Evolutionary conservation across 64 coral and sea anemone species (phyloP).

Genomic region (Pachyseris speciosa): DNA sequence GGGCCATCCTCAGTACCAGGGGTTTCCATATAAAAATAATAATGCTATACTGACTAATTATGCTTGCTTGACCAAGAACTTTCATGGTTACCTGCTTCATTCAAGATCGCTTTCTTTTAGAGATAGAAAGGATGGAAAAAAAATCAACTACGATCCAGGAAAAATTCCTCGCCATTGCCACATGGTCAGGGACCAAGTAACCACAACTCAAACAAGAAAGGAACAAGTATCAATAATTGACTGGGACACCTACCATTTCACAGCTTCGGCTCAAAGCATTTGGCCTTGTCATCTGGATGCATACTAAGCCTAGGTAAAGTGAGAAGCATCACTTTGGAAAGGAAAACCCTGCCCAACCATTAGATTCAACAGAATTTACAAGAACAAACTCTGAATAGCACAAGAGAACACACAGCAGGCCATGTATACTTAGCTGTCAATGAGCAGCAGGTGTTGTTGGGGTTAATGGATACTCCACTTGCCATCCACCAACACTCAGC

Average conservation of each 20-base stretch:
- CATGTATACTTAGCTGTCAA: conserved; percentile 30
- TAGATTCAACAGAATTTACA: not conserved
- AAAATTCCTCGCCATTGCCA: no score
- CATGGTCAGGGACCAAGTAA: no score
- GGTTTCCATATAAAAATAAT: no score
- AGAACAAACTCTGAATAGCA: not conserved
- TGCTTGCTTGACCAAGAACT: no score
- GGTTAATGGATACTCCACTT: conserved; percentile 46
- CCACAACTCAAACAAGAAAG: no score
- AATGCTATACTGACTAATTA: no score
- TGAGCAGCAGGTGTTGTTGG: conserved; percentile 47
- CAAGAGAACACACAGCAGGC: conserved; percentile 10
- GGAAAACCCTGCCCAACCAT: not conserved
- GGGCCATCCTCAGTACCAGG: no score
- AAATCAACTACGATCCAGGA: no score
- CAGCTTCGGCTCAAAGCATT: no score
- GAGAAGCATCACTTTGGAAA: not conserved
- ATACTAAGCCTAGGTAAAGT: not conserved
- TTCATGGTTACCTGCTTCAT: not conserved
- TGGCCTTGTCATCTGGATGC: not conserved
- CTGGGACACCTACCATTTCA: no score
- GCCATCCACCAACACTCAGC: conserved; percentile 45
- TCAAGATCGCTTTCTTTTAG: not conserved
- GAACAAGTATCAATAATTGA: no score
- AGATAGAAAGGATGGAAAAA: not conserved